Conservation (phyloP, 23 tunicate species). For the Halocynthia aurantium region DNA sequence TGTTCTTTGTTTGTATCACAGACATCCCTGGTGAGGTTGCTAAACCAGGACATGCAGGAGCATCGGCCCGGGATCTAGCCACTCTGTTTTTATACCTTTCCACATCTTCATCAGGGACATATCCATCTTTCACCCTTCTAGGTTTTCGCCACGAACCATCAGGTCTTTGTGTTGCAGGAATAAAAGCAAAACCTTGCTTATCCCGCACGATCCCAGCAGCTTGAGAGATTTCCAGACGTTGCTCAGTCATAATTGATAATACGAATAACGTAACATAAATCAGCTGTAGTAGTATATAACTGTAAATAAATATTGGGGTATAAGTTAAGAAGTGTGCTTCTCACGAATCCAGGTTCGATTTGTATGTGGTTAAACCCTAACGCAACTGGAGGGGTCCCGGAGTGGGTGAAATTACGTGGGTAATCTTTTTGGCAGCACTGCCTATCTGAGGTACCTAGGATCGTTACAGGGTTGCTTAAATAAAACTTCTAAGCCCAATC, state of each 20-base stretch:
- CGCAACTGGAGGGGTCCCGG: no score
- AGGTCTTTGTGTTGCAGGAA: slow-evolving; percentile 90
- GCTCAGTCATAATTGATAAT: slow-evolving; percentile 5
- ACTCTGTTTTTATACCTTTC: slow-evolving; percentile 48
- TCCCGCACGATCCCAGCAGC: slow-evolving; percentile 87
- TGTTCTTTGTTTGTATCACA: slow-evolving; percentile 18
- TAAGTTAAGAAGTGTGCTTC: no score
- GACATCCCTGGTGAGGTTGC: slow-evolving; percentile 7
- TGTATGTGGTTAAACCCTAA: no score
- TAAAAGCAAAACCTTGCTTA: slow-evolving; percentile 83
- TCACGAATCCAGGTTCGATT: no score
- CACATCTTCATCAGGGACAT: slow-evolving; percentile 88
- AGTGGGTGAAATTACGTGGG: no score
- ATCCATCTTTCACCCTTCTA: slow-evolving; percentile 78
- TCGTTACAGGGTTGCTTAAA: no score
- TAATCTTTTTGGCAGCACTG: no score
- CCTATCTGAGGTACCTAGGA: no score
- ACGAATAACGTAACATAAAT: no score
- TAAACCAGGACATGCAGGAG: slow-evolving; percentile 82
- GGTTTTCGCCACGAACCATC: slow-evolving; percentile 98
- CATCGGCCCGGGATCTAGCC: slow-evolving; percentile 48
- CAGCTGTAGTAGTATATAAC: no score
- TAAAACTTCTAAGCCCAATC: no score
- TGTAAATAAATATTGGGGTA: no score
- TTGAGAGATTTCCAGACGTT: slow-evolving; percentile 38